Conservation (phyloP, 2,113 vertebrate species). For the Carassius gibelio region DNA sequence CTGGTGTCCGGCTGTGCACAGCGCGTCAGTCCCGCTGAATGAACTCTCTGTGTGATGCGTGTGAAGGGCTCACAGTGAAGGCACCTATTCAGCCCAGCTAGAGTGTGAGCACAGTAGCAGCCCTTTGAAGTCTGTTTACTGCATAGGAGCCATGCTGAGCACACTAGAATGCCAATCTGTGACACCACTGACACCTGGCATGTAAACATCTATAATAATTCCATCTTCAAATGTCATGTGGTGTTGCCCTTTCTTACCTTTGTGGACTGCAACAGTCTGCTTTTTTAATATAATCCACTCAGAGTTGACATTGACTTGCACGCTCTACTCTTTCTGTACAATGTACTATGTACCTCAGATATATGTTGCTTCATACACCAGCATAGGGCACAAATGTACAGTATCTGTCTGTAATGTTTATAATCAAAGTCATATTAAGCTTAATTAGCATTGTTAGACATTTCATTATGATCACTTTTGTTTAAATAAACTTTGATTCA, state of each 20-base stretch:
- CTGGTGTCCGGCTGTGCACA: conserved; percentile 48
- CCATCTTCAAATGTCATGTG: conserved; percentile 68
- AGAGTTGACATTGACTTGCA: conserved; percentile 19
- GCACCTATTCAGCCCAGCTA: conserved; percentile 50
- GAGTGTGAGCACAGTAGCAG: conserved; percentile 52
- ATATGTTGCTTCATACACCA: background rate
- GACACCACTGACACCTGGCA: conserved; percentile 80
- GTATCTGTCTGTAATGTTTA: background rate
- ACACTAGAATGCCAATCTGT: conserved; percentile 76
- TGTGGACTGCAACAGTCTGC: conserved; percentile 32
- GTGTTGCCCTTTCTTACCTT: conserved; percentile 76
- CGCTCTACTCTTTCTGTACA: conserved; percentile 11
- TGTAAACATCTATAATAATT: conserved; percentile 75
- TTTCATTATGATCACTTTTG: background rate
- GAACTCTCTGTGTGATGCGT: conserved; percentile 50
- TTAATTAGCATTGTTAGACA: background rate
- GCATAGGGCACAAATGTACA: background rate
- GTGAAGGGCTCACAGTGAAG: conserved; percentile 42
- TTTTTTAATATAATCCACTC: conserved; percentile 35
- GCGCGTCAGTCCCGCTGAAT: conserved; percentile 35
- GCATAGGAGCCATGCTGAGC: conserved; percentile 72
- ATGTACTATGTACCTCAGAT: background rate
- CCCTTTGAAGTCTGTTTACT: conserved; percentile 80
- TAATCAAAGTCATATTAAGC: background rate
- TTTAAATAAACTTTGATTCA: background rate